Conservation (phyloP, 2,113 vertebrate genomes). For the Phocoena sinus region DNA sequence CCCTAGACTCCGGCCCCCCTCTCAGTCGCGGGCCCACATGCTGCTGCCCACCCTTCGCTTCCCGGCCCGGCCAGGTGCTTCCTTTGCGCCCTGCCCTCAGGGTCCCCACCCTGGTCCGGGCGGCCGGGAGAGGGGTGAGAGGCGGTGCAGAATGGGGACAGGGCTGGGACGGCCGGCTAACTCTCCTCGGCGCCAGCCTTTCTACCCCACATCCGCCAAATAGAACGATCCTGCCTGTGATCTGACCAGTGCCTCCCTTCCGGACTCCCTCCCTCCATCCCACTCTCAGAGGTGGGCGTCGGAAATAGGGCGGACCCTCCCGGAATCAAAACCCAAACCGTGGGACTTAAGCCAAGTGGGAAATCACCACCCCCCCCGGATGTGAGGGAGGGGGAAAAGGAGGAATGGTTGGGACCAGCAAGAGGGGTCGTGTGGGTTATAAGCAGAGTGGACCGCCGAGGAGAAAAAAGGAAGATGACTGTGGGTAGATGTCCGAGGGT, state of each 20-base stretch:
- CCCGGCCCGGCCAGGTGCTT: conserved; percentile 67
- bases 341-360: conserved; percentile 62
- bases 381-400: neutral
- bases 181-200: neutral
- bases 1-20: conserved; percentile 27
- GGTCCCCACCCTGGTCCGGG: neutral
- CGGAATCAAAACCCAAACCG: conserved; percentile 36
- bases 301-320: conserved; percentile 46
- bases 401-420: neutral
- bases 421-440: neutral
- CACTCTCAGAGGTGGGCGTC: conserved; percentile 16
- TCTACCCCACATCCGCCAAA: neutral
- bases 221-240: neutral
- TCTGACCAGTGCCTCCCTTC: neutral
- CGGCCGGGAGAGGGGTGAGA: neutral
- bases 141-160: neutral
- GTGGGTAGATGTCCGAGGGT: neutral
- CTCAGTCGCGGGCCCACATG: conserved; percentile 11
- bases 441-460: neutral
- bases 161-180: neutral
- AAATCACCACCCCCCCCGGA: conserved; percentile 66
- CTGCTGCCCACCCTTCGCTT: neutral
- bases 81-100: conserved; percentile 47
- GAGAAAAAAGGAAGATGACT: neutral
- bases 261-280: neutral